Percentiles rank a stretch among this genome's conserved stretches.
Evolutionary conservation across 2,888 invertebrate species (phyloP).

Genomic region (Cenopis cana): DNA sequence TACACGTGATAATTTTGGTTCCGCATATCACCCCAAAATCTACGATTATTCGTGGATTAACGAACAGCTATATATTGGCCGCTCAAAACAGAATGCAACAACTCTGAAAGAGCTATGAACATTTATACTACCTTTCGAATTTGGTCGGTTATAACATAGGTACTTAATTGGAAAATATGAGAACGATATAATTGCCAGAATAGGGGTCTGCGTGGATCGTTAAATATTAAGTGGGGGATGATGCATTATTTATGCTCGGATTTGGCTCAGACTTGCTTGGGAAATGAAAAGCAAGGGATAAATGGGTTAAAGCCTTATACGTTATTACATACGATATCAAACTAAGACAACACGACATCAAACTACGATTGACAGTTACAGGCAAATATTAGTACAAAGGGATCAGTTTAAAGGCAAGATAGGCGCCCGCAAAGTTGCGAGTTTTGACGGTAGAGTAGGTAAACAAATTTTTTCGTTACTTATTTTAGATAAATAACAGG

Average conservation of each 20-base stretch:
- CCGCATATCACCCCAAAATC: conserved; percentile 63
- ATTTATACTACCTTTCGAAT: neutral
- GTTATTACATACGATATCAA: too few relatives aligned
- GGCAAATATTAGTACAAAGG: too few relatives aligned
- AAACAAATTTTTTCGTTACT: too few relatives aligned
- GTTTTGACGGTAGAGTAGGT: too few relatives aligned
- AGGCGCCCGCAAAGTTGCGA: too few relatives aligned
- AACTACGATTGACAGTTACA: too few relatives aligned
- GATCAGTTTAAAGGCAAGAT: too few relatives aligned
- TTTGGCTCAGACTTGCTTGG: conserved; percentile 23
- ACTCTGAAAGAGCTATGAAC: too few relatives aligned
- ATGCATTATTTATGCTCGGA: conserved; percentile 42
- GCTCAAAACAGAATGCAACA: conserved; percentile 2
- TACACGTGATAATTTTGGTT: conserved; percentile 67
- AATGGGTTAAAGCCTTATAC: neutral
- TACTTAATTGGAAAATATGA: conserved; percentile 81
- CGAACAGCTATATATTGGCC: conserved; percentile 57
- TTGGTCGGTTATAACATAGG: conserved; percentile 55
- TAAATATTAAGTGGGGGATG: conserved; percentile 53
- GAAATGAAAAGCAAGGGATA: neutral
- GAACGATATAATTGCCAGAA: conserved; percentile 71
- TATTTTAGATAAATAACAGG: too few relatives aligned
- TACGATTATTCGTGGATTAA: conserved; percentile 76
- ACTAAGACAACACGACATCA: too few relatives aligned
- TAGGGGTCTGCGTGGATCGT: conserved; percentile 54